Conservation (phyloP, 1,140 invertebrate genomes). For the Steinernema khuongi region DNA sequence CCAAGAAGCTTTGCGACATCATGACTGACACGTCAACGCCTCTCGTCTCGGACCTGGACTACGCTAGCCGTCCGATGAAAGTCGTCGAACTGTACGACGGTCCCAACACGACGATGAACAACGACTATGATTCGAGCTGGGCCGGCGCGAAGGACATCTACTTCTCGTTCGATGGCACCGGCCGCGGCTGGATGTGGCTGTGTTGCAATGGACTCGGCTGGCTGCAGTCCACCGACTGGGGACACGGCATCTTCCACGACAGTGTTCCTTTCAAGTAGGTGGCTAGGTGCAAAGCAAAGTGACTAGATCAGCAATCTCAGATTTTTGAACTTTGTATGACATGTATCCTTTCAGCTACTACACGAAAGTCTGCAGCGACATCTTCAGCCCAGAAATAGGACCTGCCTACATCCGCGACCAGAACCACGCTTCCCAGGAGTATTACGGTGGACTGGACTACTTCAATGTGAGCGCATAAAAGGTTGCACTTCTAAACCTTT, state of each 20-base stretch:
- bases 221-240: conserved; percentile 36
- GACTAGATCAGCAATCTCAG: not conserved
- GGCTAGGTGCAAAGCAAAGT: too few species aligned
- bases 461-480: conserved; percentile 62
- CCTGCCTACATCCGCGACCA: conserved; percentile 58
- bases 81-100: not conserved
- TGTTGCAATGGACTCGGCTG: conserved; percentile 41
- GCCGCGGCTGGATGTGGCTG: conserved; percentile 38
- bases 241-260: conserved; percentile 28
- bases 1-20: not conserved
- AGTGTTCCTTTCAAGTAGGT: conserved; percentile 32
- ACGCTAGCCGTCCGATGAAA: not conserved
- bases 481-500: conserved; percentile 17
- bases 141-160: conserved; percentile 34
- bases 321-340: not conserved
- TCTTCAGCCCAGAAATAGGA: conserved; percentile 26
- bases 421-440: conserved; percentile 26
- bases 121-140: not conserved
- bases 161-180: conserved; percentile 16
- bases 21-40: not conserved
- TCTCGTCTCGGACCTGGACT: not conserved
- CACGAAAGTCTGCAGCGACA: conserved; percentile 37
- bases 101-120: not conserved
- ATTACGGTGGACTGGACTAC: conserved; percentile 59
- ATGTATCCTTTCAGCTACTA: conserved; percentile 27